Base-by-base conservation (phyloP, 1,140 invertebrate genomes). In the Neodiprion pinetum region DNA sequence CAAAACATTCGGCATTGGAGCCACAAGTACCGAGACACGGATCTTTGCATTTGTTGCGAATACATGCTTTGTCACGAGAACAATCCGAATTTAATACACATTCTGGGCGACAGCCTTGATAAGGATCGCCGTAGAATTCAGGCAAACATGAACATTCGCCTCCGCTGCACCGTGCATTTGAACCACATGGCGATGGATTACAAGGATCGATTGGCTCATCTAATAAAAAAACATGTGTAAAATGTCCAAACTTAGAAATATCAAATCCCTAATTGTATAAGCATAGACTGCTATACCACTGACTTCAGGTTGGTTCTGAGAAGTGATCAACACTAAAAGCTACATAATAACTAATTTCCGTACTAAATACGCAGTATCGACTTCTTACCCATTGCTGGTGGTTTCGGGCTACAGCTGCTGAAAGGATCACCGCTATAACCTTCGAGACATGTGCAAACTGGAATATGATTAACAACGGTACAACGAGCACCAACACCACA, bases 11-110 rank as follows among this genome's bases (percentile, higher is more conserved):
- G 17, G 94, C 93, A 81, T 92, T 92, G 71, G 91, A 88, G 0
- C 94, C 94, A 85, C 94, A 95, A 23, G 91, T 91, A 72, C 91
- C 92, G 17, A 89, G 88, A 82, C 95, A 96, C 21, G 94, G 94
- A 85, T 96, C 93, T 48, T 90, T 84, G 82, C 95, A 96, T 88
- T 93, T 94, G 78, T 93, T 92, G 76, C 90, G 90, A 17, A 95
- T 91, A 79, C 95, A 96, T 3, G 94, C 91, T 79, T 88, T 90
- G 72, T 92, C 90, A 61, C 90, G 88, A 7, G 91, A 84, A 86
- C 94, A 95, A 79, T 95, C 94, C 12, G 88, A 91, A 82, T 94
- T 94, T 72, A 92, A 89, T 1, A 93, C 84, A 82, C 93, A 95
- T 82, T 94, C 93, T 23, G 93, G 91, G 76, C 91, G 88, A 87